Percentiles rank a stretch among this genome's conserved stretches.
phyloP scores from a whole-genome alignment of 2,888 invertebrate genomes.

The Zygogramma bicolorata region DNA sequence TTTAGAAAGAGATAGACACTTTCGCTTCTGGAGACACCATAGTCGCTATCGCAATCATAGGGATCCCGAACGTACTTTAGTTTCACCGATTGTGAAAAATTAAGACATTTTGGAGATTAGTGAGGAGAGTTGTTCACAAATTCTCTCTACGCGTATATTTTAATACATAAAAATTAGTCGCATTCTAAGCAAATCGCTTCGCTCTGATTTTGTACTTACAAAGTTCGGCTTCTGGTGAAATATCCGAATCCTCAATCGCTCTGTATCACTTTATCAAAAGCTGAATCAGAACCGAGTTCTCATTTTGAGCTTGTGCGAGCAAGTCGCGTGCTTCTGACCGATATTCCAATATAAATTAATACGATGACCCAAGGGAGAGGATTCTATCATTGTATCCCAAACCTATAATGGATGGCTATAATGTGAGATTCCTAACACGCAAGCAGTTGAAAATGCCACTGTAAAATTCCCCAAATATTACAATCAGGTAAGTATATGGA shows the following conservation, averaged over 20 bases:
- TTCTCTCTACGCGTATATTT: too few relatives aligned
- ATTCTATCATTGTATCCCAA: background rate
- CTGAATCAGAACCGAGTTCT: background rate
- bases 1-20: too few relatives aligned
- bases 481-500: background rate
- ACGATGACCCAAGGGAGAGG: background rate
- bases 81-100: too few relatives aligned
- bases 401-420: background rate
- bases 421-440: constrained; percentile 22
- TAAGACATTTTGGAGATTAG: too few relatives aligned
- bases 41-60: too few relatives aligned
- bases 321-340: background rate
- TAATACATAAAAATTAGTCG: too few relatives aligned
- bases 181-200: too few relatives aligned
- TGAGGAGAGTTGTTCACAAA: too few relatives aligned
- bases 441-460: constrained; percentile 20
- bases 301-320: background rate
- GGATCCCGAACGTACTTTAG: too few relatives aligned
- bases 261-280: background rate
- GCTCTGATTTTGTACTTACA: too few relatives aligned
- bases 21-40: too few relatives aligned
- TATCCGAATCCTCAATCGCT: background rate
- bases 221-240: too few relatives aligned
- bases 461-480: constrained; percentile 21
- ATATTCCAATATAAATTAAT: background rate